phyloP scores from a whole-genome alignment of 92 coral and sea anemone species.

The Micromussa lordhowensis region DNA sequence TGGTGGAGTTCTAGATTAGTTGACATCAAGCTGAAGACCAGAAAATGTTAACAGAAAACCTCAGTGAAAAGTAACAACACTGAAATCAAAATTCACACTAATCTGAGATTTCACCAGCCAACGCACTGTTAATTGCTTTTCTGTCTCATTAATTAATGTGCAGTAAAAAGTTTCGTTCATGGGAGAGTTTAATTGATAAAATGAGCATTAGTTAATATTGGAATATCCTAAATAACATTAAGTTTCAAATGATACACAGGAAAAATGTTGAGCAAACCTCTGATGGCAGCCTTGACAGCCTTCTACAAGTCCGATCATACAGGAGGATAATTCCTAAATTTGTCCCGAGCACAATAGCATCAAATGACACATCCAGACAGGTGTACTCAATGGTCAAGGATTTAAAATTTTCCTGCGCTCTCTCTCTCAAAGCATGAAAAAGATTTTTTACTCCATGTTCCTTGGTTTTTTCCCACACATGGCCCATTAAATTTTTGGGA shows the following conservation, averaged over 20 bases:
- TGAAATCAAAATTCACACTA: too few relatives aligned
- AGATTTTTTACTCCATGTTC: conserved; percentile 78
- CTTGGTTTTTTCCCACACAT: conserved; percentile 67
- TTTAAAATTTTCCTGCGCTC: conserved; percentile 75
- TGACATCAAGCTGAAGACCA: too few relatives aligned
- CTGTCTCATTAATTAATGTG: too few relatives aligned
- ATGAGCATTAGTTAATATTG: too few relatives aligned
- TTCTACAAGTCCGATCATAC: conserved; percentile 76
- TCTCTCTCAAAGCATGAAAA: conserved; percentile 68
- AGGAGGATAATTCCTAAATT: conserved; percentile 84
- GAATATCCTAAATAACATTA: too few relatives aligned
- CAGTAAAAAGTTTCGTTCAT: too few relatives aligned
- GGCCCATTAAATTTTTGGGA: conserved; percentile 71
- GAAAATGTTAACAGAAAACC: too few relatives aligned
- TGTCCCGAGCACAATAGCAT: conserved; percentile 85
- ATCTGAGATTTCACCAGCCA: too few relatives aligned
- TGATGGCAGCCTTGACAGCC: conserved; percentile 73
- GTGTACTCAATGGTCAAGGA: conserved; percentile 74
- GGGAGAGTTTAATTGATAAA: too few relatives aligned
- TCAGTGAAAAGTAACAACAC: too few relatives aligned
- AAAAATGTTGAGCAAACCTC: conserved; percentile 59
- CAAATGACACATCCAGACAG: conserved; percentile 86
- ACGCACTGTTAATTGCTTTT: too few relatives aligned
- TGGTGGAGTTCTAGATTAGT: too few relatives aligned
- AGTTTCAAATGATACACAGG: not conserved